These are phyloP conservation scores for Aegotheles bennettii DNA, from an alignment of 2,113 vertebrate species.

Conservation along the genomic window DNA sequence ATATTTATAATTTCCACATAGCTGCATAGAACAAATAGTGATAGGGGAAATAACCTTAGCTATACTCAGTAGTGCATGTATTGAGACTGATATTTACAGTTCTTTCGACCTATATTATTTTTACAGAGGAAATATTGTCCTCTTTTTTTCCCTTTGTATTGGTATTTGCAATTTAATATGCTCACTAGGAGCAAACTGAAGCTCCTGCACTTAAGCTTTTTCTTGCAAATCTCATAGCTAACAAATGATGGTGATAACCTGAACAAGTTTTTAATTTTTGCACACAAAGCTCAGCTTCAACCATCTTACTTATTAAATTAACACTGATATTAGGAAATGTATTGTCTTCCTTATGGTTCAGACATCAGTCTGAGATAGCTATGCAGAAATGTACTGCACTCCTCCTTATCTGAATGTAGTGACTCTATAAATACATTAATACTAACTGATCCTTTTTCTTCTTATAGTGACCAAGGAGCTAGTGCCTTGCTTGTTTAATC, in stretches of 20 bases:
- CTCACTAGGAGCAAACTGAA: background rate
- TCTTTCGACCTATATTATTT: constrained; percentile 39
- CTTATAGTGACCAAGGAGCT: background rate
- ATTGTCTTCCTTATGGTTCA: background rate
- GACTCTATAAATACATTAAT: background rate
- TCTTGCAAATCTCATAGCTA: background rate
- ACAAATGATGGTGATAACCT: background rate
- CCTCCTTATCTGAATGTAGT: background rate
- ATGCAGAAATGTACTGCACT: background rate
- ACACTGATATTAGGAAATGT: background rate
- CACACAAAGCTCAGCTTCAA: background rate
- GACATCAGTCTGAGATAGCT: background rate
- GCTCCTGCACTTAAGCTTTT: background rate
- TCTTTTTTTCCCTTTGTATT: background rate
- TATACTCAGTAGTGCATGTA: background rate
- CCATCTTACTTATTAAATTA: background rate
- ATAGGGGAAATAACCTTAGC: constrained; percentile 25
- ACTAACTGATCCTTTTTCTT: background rate
- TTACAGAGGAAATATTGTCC: background rate
- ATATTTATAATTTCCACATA: background rate
- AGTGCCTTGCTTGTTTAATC: background rate
- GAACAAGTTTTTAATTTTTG: background rate
- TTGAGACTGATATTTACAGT: constrained; percentile 44
- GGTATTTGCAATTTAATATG: constrained; percentile 1
- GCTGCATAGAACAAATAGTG: background rate